phyloP scores from a whole-genome alignment of 2,113 vertebrate species.

The Tachysurus vachellii region DNA sequence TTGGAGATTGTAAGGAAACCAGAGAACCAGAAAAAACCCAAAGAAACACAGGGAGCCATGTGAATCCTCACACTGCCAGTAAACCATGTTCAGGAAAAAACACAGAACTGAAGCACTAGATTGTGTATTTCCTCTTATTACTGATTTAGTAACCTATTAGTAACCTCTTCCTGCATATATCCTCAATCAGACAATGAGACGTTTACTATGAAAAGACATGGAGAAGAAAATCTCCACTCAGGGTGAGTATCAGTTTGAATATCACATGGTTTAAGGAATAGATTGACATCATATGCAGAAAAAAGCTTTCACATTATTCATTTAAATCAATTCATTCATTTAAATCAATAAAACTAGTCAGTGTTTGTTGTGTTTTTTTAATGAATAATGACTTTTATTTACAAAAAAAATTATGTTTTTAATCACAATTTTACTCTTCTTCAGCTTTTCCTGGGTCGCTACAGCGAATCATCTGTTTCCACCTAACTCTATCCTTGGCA shows the following conservation, averaged over 20 bases:
- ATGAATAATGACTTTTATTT: not conserved
- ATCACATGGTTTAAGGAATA: not conserved
- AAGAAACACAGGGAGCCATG: not conserved
- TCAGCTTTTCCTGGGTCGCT: too few species aligned
- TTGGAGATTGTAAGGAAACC: not conserved
- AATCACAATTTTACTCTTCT: not conserved
- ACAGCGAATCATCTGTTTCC: too few species aligned
- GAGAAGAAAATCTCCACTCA: not conserved
- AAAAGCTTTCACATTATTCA: not conserved
- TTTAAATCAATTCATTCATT: not conserved
- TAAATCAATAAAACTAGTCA: not conserved
- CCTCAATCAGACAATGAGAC: not conserved
- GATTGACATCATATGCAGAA: not conserved
- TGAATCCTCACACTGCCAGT: not conserved
- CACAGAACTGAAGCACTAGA: not conserved
- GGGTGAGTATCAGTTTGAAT: not conserved
- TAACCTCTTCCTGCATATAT: not conserved
- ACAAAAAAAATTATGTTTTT: not conserved
- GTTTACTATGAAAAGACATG: not conserved
- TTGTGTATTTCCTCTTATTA: not conserved
- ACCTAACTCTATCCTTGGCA: too few species aligned
- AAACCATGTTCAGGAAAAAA: not conserved
- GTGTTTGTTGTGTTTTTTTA: not conserved
- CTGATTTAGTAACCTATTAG: not conserved
- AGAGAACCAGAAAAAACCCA: not conserved